These are phyloP conservation scores for Cephus cinctus DNA, from an alignment of 1,140 invertebrate species.

Conservation along the genomic window DNA sequence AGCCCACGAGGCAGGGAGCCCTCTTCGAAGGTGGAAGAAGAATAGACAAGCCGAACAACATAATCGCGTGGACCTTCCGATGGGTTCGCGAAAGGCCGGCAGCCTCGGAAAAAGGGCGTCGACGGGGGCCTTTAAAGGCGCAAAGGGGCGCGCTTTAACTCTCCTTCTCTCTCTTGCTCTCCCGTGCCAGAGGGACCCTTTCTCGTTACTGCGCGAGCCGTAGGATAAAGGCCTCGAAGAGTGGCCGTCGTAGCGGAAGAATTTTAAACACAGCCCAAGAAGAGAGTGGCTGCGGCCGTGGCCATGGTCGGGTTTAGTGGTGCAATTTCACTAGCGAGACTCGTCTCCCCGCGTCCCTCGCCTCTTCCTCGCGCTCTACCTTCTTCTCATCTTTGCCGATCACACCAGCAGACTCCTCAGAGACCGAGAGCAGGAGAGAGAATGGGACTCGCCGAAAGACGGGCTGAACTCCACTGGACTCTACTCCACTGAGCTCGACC, in stretches of 20 bases:
- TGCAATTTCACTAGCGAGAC: slow-evolving; percentile 28
- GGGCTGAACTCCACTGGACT: neutral
- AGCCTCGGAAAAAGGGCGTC: neutral
- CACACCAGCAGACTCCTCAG: slow-evolving; percentile 10
- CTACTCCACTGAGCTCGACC: slow-evolving; percentile 2
- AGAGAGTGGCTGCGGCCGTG: neutral
- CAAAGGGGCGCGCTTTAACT: neutral
- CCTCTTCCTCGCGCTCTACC: slow-evolving; percentile 1
- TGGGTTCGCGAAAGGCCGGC: too few relatives aligned
- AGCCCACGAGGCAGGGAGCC: too few relatives aligned
- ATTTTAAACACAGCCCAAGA: slow-evolving; percentile 3
- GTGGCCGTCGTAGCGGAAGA: neutral
- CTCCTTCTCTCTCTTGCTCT: too few relatives aligned
- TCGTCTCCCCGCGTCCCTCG: slow-evolving; percentile 2
- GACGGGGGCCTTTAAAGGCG: neutral
- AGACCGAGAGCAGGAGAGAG: slow-evolving; percentile 4
- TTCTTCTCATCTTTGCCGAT: slow-evolving; percentile 16
- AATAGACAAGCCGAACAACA: too few relatives aligned
- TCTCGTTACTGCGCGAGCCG: too few relatives aligned
- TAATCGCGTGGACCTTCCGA: too few relatives aligned
- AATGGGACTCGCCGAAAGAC: neutral
- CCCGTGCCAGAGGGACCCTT: too few relatives aligned
- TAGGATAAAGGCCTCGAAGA: neutral
- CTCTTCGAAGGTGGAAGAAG: too few relatives aligned
- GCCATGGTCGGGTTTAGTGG: slow-evolving; percentile 17